Base-by-base conservation (phyloP, 2,888 invertebrate species). In the Drosophila kambysellisi region DNA sequence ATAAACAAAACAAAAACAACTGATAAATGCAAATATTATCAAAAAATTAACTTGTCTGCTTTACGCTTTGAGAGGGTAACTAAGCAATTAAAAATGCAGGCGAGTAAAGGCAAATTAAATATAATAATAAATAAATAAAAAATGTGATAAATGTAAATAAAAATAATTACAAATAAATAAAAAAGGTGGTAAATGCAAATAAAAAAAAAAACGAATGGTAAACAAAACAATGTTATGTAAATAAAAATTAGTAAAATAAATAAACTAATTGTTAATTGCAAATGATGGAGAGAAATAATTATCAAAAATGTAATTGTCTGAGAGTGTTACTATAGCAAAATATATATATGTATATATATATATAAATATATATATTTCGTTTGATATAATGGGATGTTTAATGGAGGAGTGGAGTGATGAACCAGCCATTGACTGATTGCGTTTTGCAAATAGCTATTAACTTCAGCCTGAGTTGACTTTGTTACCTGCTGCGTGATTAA, bases 401-500 rank as follows among this genome's bases (percentile, higher is more conserved):
- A 9, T 20, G 7, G 11, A 43, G 61, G 12, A 37, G 20, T 25
- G 20, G 33, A 41, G 46, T n/a, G 8, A 15, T 29, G 50, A 51
- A 35, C 39, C 78, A 63, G 32, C 43, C 74, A 63, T 59, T 74
- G 77, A 77, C 66, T 60, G 78, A 73, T 77, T 64, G 59, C 53
- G 62, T 29, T 59, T 33, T 41, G 41, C 51, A 62, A 65, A 74
- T 39, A 35, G 62, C 56, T 52, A 53, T 60, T 56, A 51, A 64
- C 77, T 69, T 68, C 15, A 30, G 70, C 58, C 50, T 41, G 66
- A 78, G 63, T 70, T 74, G 70, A 61, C 66, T 67, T 56, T 35
- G 41, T 41, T 71, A 66, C 62, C 29, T 30, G 69, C 59, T 46
- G 51, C 52, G 71, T 78, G 77, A 78, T 78, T 78, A 78, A 78